Evolutionary conservation across 1,140 invertebrate species (phyloP).

Genomic region (Aleiodes sp.): DNA sequence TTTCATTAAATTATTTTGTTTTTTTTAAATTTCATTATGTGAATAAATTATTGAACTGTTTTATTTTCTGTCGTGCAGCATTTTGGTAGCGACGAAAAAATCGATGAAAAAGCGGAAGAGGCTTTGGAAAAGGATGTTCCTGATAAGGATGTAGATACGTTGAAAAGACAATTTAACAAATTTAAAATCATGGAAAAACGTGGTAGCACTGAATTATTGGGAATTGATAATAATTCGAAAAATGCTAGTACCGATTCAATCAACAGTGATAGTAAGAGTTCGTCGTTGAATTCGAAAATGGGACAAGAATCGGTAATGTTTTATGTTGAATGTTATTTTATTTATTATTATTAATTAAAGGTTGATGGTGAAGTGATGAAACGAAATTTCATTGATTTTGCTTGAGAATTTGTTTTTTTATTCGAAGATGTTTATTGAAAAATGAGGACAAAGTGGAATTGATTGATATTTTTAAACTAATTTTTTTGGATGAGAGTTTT

Average conservation of each 20-base stretch:
- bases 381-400: no score
- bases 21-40: no score
- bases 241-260: slow-evolving; percentile 81
- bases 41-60: no score
- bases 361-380: no score
- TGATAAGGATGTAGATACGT: background rate
- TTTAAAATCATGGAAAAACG: slow-evolving; percentile 62
- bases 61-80: background rate
- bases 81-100: background rate
- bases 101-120: background rate
- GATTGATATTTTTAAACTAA: no score
- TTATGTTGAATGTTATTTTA: no score
- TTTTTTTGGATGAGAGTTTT: no score
- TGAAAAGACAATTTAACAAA: background rate
- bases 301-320: slow-evolving; percentile 77
- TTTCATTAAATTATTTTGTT: background rate
- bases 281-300: slow-evolving; percentile 83
- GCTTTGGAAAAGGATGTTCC: no score
- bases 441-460: no score
- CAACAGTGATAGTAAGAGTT: slow-evolving; percentile 83
- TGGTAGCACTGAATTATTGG: slow-evolving; percentile 65
- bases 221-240: slow-evolving; percentile 68
- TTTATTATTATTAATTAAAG: no score
- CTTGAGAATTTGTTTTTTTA: no score
- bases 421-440: no score